phyloP scores from a whole-genome alignment of 2,113 vertebrate species.

The Dolichallabes microphthalmus region DNA sequence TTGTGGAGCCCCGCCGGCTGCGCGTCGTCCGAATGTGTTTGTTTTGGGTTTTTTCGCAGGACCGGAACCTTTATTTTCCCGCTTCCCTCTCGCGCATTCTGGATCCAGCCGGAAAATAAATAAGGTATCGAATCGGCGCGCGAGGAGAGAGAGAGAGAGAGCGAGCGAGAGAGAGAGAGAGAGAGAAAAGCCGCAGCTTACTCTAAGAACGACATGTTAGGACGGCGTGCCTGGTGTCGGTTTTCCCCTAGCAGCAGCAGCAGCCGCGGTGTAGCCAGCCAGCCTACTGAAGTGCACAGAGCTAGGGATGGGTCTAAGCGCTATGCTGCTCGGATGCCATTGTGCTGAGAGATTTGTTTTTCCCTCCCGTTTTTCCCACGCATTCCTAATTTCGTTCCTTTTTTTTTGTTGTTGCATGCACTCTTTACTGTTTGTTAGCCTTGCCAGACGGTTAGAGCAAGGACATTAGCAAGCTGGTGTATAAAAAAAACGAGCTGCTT shows the following conservation, averaged over 20 bases:
- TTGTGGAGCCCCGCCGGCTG: constrained; percentile 39
- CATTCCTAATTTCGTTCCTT: background rate
- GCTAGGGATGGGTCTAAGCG: background rate
- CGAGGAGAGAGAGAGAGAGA: background rate
- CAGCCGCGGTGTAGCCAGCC: constrained; percentile 20
- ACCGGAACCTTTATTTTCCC: background rate
- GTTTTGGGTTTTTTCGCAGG: background rate
- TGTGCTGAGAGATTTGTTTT: constrained; percentile 17
- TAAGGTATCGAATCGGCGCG: constrained; percentile 4
- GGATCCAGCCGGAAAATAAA: constrained; percentile 23
- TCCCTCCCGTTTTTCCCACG: background rate
- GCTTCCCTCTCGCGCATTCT: background rate
- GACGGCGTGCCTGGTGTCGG: background rate
- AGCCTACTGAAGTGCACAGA: background rate
- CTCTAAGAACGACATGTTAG: background rate
- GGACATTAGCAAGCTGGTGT: constrained; percentile 40
- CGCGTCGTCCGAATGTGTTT: background rate
- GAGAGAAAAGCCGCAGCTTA: background rate
- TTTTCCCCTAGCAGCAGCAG: background rate
- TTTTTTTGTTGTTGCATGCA: background rate
- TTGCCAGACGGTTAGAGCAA: constrained; percentile 18
- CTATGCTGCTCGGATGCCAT: constrained; percentile 28
- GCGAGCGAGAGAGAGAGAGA: too few species aligned
- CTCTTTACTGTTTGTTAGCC: background rate
- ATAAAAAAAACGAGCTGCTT: constrained; percentile 10